These are phyloP conservation scores for Pyrocoelia pectoralis DNA, from an alignment of 2,888 invertebrate species.

Conservation along the genomic window DNA sequence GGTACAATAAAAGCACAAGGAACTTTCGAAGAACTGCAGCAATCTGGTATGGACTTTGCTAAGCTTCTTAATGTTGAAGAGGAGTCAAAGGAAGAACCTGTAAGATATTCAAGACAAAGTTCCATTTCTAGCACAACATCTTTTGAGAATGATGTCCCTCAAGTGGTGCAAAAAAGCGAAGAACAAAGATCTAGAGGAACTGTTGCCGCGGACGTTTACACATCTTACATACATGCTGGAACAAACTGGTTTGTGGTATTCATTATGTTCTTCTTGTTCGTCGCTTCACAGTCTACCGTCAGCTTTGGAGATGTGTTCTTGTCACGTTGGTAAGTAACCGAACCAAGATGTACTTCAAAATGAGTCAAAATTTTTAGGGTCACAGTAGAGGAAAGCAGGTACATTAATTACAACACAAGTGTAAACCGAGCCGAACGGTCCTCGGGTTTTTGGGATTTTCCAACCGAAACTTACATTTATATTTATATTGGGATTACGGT, in stretches of 20 bases:
- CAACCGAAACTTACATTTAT: conserved; percentile 45
- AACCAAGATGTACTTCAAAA: too few species aligned
- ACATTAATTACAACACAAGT: neutral
- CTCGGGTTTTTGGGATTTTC: neutral
- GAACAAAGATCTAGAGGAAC: conserved; percentile 68
- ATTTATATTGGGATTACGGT: conserved; percentile 62
- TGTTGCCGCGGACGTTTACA: conserved; percentile 63
- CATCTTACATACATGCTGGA: conserved; percentile 75
- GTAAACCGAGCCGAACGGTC: too few species aligned
- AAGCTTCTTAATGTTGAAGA: conserved; percentile 64
- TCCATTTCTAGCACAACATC: conserved; percentile 1
- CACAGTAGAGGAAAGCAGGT: neutral
- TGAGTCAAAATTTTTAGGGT: neutral
- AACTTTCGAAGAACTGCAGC: conserved; percentile 67
- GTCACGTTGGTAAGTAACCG: conserved; percentile 70
- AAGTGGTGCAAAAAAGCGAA: neutral
- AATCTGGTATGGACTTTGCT: conserved; percentile 77
- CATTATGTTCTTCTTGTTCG: conserved; percentile 63
- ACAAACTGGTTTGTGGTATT: conserved; percentile 76
- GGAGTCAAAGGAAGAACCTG: conserved; percentile 78
- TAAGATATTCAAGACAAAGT: neutral
- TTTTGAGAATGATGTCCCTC: conserved; percentile 58
- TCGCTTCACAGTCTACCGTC: conserved; percentile 61
- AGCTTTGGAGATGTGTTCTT: conserved; percentile 83
- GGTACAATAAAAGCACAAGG: conserved; percentile 67